These are phyloP conservation scores for Fratercula arctica DNA, from an alignment of 2,797 vertebrate genomes.

Conservation along the genomic window DNA sequence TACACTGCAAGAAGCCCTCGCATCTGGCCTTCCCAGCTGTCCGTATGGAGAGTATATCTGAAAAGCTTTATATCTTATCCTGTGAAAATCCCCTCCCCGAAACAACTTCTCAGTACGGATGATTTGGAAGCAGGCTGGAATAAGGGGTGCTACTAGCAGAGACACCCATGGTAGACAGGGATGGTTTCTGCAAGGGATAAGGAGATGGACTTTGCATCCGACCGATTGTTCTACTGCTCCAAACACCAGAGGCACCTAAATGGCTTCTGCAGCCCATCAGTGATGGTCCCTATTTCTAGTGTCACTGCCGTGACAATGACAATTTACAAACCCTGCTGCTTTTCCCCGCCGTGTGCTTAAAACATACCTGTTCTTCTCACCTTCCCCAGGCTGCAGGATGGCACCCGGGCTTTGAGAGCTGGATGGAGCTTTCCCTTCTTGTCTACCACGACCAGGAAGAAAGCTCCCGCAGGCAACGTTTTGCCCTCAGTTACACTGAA, in stretches of 20 bases:
- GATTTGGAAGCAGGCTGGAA: background rate
- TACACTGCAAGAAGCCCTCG: background rate
- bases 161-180: background rate
- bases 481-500: background rate
- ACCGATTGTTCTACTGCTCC: background rate
- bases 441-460: fast-evolving
- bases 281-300: background rate
- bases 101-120: background rate
- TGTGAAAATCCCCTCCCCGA: background rate
- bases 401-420: background rate
- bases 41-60: background rate
- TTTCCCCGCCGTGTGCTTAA: background rate
- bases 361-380: background rate
- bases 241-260: background rate
- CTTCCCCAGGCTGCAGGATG: background rate
- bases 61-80: background rate
- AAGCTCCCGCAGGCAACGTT: background rate
- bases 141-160: background rate
- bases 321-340: background rate
- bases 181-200: background rate
- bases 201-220: background rate
- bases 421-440: background rate
- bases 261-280: background rate
- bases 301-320: background rate
- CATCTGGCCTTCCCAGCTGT: background rate